phyloP scores from a whole-genome alignment of 2,113 vertebrate genomes.

The human region DNA sequence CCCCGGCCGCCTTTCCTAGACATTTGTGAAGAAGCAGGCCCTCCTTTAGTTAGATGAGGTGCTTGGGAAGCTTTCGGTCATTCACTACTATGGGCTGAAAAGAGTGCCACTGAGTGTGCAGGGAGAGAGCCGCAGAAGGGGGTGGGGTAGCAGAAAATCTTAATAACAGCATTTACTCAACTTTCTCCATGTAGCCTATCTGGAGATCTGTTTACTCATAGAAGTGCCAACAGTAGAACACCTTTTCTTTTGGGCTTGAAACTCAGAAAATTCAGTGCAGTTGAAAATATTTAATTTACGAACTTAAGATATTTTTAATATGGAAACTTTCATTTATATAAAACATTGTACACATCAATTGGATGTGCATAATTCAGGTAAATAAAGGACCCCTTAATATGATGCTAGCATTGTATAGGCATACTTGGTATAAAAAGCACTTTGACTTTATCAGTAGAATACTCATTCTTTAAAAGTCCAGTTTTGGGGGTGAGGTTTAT shows the following conservation, averaged over 20 bases:
- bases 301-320: background rate
- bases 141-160: background rate
- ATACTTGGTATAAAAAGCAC: background rate
- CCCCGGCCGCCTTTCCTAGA: background rate
- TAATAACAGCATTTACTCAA: background rate
- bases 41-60: background rate
- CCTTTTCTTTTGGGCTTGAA: background rate
- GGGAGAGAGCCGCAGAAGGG: background rate
- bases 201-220: background rate
- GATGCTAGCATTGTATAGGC: background rate
- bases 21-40: background rate
- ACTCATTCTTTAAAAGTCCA: background rate
- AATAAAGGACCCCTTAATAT: background rate
- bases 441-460: background rate
- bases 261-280: background rate
- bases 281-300: constrained; percentile 27
- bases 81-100: background rate
- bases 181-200: background rate
- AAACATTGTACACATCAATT: background rate
- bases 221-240: background rate
- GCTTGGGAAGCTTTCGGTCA: background rate
- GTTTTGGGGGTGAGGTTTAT: background rate
- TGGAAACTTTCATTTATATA: background rate
- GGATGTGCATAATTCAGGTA: background rate
- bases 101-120: background rate